A percentile compares a stretch with the other conserved stretches of the same genome.
Evolutionary conservation across 2,113 vertebrate species (phyloP).

Genomic region (Petroica traversi): DNA sequence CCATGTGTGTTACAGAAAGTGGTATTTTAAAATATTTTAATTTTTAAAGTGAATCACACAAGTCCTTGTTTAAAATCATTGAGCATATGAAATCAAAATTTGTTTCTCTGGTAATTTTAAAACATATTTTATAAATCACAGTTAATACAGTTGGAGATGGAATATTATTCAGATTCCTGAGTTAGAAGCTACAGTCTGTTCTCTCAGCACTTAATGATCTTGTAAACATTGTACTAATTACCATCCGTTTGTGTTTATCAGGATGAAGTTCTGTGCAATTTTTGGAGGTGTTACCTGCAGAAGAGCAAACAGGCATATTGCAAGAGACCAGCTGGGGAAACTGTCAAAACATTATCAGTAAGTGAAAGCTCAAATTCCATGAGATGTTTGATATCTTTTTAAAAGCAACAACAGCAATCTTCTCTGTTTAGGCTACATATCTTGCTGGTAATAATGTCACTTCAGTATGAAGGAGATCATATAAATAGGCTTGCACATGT

Average conservation of each 20-base stretch:
- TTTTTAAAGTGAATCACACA: not conserved
- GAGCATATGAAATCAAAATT: not conserved
- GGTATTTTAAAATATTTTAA: not conserved
- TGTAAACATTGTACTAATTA: not conserved
- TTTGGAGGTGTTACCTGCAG: slow-evolving; percentile 92
- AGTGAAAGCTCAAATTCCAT: slow-evolving; percentile 33
- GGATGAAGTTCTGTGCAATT: slow-evolving; percentile 81
- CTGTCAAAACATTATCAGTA: slow-evolving; percentile 3
- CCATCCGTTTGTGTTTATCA: slow-evolving; percentile 21
- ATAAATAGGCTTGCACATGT: not conserved
- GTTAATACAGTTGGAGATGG: not conserved
- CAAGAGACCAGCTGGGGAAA: slow-evolving; percentile 28
- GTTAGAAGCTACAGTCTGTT: not conserved
- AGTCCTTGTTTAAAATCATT: not conserved
- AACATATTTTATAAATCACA: not conserved
- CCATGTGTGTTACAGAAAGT: not conserved
- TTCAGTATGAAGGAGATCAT: not conserved
- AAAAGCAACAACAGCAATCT: not conserved
- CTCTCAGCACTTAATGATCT: not conserved
- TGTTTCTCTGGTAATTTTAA: not conserved
- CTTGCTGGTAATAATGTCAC: not conserved
- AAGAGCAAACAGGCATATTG: slow-evolving; percentile 84
- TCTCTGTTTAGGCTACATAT: not conserved
- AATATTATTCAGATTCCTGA: not conserved
- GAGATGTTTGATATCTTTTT: not conserved